These are phyloP conservation scores for Leucophenga varia DNA, from an alignment of 1,140 invertebrate genomes.

Conservation along the genomic window DNA sequence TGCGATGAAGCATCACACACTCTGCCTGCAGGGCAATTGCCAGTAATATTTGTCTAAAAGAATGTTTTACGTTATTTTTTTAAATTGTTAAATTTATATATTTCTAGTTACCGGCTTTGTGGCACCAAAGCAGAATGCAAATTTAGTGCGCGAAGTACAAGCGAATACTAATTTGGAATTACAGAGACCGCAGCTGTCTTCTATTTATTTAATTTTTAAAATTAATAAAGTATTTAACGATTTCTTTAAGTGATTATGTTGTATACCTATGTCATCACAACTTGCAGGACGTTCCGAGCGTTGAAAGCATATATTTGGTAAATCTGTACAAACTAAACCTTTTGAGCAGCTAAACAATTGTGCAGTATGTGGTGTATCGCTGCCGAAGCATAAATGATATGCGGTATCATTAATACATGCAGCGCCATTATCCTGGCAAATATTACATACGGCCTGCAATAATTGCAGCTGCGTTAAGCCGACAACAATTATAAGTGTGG, in stretches of 20 bases:
- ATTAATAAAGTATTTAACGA: too few relatives aligned
- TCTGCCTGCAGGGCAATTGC: constrained; percentile 27
- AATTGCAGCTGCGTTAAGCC: too few relatives aligned
- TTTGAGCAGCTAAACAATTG: constrained; percentile 15
- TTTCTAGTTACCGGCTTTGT: too few relatives aligned
- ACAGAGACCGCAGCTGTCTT: constrained; percentile 41
- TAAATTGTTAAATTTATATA: too few relatives aligned
- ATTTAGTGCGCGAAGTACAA: constrained; percentile 41
- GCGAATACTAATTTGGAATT: constrained; percentile 35
- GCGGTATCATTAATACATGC: constrained; percentile 29
- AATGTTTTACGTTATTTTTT: too few relatives aligned
- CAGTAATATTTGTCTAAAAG: constrained; percentile 30
- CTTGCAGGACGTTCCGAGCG: constrained; percentile 32
- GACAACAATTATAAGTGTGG: too few relatives aligned
- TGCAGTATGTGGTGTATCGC: constrained; percentile 7
- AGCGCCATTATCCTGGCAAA: constrained; percentile 23
- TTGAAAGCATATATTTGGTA: constrained; percentile 44
- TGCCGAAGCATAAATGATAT: constrained; percentile 26
- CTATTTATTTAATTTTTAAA: too few relatives aligned
- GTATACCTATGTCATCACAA: constrained; percentile 45
- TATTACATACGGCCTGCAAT: constrained; percentile 20
- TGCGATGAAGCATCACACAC: constrained; percentile 31
- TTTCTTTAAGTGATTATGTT: too few relatives aligned
- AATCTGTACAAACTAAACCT: constrained; percentile 25
- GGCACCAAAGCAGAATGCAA: constrained; percentile 45